Base-by-base conservation (phyloP, 2,113 vertebrate genomes). In the Lepisosteus osseus region DNA sequence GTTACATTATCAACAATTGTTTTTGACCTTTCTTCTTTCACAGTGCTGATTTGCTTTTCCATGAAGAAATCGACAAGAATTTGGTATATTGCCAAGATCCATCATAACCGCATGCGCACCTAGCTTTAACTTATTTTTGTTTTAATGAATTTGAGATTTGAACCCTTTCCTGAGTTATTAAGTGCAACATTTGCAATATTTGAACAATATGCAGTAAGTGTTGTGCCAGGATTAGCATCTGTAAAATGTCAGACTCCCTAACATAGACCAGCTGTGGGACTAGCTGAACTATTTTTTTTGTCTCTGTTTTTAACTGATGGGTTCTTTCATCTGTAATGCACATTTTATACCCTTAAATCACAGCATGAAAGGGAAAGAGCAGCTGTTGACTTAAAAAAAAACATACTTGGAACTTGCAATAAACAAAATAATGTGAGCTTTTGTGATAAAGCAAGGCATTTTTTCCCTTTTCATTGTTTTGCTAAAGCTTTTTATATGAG, bases 261-360 rank as follows among this genome's bases (percentile, higher is more conserved):
- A 86, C 61, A 3, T 56, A 54, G 45, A 65, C 72, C 83, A 85
- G 79, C 84, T 86, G 86, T 54, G 57, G 47, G 72, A 7, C 43
- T 65, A 64, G 66, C 67, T 56, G 70, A 40, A 9, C 73, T 14
- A n/a, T 45, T 5, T 29, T 42, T 6, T 59, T 72, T 55, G 2
- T 61, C 11, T 41, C 5, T 41, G 14, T 61, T 78, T 83, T 65
- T 69, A 77, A 65, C 67, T 57, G n/a, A 71, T 76, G 70, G 47
- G 78, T 71, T 65, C 75, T 78, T 72, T 81, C 78, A 85, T 82
- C 74, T 84, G 83, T 65, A 41, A 42, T 68, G 61, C 85, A 88
- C 54, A 77, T 80, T 78, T 75, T 75, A 74, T 42, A 6, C 74
- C 65, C 68, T 70, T 63, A 54, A 54, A 62, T 67, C n/a, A 69